Evolutionary conservation across 1,140 invertebrate species (phyloP).

Genomic region (Camponotus vicinus): DNA sequence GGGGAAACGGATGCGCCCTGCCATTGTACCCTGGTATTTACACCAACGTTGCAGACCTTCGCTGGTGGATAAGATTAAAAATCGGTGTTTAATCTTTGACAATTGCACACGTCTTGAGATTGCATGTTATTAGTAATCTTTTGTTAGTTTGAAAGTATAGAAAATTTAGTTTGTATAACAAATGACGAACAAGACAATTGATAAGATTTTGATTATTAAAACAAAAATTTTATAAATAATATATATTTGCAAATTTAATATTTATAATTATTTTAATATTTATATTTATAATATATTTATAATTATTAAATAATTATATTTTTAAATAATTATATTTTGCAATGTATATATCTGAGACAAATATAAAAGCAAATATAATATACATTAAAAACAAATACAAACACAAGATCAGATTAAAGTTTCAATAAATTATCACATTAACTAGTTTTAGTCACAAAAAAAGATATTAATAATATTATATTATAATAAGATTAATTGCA

Average conservation of each 20-base stretch:
- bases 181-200: neutral
- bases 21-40: conserved; percentile 90
- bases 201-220: neutral
- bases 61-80: conserved; percentile 87
- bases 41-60: conserved; percentile 88
- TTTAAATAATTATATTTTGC: too few species aligned
- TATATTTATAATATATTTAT: too few species aligned
- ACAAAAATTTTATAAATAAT: neutral
- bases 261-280: too few species aligned
- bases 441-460: neutral
- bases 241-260: neutral
- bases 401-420: too few species aligned
- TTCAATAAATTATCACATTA: too few species aligned
- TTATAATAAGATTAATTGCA: too few species aligned
- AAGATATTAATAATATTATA: neutral
- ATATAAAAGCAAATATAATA: neutral
- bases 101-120: neutral
- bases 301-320: too few species aligned
- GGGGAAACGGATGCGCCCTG: conserved; percentile 90
- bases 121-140: neutral
- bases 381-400: too few species aligned
- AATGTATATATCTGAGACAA: neutral
- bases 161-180: neutral
- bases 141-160: neutral
- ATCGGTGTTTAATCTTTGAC: conserved; percentile 75